Percentiles rank a stretch among this genome's conserved stretches.
These are phyloP conservation scores for Ceriagrion tenellum DNA, from an alignment of 2,888 invertebrate genomes.

Conservation along the genomic window DNA sequence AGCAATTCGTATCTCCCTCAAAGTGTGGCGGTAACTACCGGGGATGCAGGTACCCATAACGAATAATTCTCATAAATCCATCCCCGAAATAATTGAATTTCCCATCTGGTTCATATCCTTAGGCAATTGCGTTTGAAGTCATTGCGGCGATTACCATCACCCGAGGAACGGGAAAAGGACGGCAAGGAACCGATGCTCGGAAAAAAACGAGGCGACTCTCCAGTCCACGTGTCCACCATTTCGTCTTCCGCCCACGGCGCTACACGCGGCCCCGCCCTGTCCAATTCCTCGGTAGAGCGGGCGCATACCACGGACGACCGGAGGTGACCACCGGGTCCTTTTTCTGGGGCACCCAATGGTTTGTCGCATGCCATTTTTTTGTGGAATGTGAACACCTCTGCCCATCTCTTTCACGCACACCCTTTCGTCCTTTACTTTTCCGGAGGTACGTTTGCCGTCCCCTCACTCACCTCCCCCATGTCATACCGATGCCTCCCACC, in stretches of 20 bases:
- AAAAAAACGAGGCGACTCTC: neutral
- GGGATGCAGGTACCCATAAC: too few species aligned
- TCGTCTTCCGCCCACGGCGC: neutral
- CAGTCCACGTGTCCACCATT: neutral
- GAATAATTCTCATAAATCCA: too few species aligned
- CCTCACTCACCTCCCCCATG: too few species aligned
- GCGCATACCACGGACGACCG: slow-evolving; percentile 1
- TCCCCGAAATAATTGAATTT: too few species aligned
- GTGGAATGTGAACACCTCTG: neutral
- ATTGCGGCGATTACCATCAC: neutral
- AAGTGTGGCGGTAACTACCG: too few species aligned
- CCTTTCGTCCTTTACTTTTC: neutral
- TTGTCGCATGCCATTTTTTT: neutral
- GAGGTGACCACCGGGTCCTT: slow-evolving; percentile 19
- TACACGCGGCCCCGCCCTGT: neutral
- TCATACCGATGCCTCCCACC: neutral
- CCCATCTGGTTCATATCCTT: too few species aligned
- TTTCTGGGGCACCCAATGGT: neutral
- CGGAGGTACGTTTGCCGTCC: too few species aligned
- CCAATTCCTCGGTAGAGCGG: neutral
- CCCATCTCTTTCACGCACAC: neutral
- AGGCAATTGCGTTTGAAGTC: too few species aligned
- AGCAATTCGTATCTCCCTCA: too few species aligned
- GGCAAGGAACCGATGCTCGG: neutral
- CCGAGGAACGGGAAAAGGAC: neutral